Evolutionary conservation across 2,113 vertebrate species (phyloP).

Genomic region (Desmodus rotundus): DNA sequence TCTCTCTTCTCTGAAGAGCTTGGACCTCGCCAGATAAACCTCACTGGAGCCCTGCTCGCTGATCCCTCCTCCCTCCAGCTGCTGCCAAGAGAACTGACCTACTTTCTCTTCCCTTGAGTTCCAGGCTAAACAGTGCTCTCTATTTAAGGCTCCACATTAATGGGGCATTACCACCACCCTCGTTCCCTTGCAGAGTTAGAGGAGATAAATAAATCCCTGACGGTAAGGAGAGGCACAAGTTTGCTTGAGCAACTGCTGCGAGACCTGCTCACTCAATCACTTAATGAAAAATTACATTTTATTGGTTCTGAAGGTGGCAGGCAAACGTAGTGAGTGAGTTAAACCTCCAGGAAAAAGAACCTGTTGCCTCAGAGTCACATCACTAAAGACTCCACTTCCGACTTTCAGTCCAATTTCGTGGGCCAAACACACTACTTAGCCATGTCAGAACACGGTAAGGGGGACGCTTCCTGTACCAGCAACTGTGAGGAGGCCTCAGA

Average conservation of each 20-base stretch:
- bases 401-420: not conserved
- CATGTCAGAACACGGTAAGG: not conserved
- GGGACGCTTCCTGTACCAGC: not conserved
- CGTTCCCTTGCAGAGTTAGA: not conserved
- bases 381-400: not conserved
- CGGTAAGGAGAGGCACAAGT: not conserved
- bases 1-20: not conserved
- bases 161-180: not conserved
- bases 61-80: not conserved
- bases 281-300: not conserved
- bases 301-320: not conserved
- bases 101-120: slow-evolving; percentile 1
- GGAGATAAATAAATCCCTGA: not conserved
- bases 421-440: not conserved
- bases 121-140: slow-evolving; percentile 4
- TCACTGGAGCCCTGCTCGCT: not conserved
- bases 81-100: slow-evolving; percentile 35
- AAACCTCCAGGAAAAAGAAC: not conserved
- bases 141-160: slow-evolving; percentile 16
- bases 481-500: not conserved
- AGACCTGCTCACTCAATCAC: not conserved
- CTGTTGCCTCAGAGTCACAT: not conserved
- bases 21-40: not conserved
- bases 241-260: not conserved
- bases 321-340: not conserved